Evolutionary conservation across 2,888 invertebrate genomes (phyloP), one percentile per base, ranked within the genome.

Genomic region (Rhogogaster chlorosoma): DNA sequence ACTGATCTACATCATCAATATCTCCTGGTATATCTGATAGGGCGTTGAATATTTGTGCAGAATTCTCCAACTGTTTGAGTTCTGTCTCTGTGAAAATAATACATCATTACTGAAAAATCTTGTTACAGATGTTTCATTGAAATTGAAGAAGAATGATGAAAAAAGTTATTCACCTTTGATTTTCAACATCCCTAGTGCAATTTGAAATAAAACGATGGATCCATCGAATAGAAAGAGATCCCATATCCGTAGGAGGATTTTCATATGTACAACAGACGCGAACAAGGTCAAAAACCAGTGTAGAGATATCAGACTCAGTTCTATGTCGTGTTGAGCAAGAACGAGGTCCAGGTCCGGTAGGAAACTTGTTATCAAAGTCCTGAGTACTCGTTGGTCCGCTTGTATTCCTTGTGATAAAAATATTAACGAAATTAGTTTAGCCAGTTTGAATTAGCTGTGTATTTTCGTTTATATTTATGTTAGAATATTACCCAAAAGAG

Each of bases 231-330:
- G 99, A 93, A 99, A 98, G 88, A 99, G 95, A 94, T 99, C 99
- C 99, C 99, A 99, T 88, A 99, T 96, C 88, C 99, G 95, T 67
- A 97, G 94, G 86, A 99, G 95, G 88, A 99, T 98, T 94, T 98
- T 98, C 96, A 98, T 98, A 91, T 99, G 98, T 3, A 99, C 98
- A 80, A 99, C 99, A 92, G 98, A 98, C 0, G 99, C 98, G 94
- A 99, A 99, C 38, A 99, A 94, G 2, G 99, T 99, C 82, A 99
- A 95, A 94, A 99, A 99, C 99, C 99, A 99, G 92, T 99, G 98
- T 90, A 99, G 95, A 26, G 99, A 98, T 90, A 99, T 99, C 84
- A 99, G 94, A 84, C 99, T 99, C 83, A 99, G 94, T 94, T 99
- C 99, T 89, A 98, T 98, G 91, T 99, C 99, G 94, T 99, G 99